Evolutionary conservation across 2,888 invertebrate genomes (phyloP), one percentile per base, ranked within the genome.

Genomic region (Metopia argyrocephala): DNA sequence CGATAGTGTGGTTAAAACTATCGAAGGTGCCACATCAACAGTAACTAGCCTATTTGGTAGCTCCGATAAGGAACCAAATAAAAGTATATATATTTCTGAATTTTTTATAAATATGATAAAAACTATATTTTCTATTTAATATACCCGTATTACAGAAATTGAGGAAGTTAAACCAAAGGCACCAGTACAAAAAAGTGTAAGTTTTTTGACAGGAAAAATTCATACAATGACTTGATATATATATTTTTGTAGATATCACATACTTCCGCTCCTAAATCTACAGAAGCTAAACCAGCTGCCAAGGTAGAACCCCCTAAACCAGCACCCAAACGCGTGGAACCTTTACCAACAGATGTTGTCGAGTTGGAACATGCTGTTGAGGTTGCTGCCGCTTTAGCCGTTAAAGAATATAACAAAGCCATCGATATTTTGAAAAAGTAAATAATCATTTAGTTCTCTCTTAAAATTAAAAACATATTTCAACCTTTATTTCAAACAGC

Each of bases 361-460:
- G 93, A 93, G 52, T 86, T 94, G 15, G 94, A 94, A 86, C 91
- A 90, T 78, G 91, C 91, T 83, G 92, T 93, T 27, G 92, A 92
- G 69, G 86, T 91, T 76, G 90, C 92, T 6, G 93, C 93, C 4
- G 91, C 93, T 66, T 91, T 92, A 21, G 95, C 95, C 1, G 92
- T 95, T 5, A 92, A 93, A 85, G 93, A 93, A 76, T 96, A 93
- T 86, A 93, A 93, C 78, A 90, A 91, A 81, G 95, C 95, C 0
- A 91, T 93, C 0, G 90, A 91, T 68, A 91, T 92, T 50, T 91
- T 94, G 50, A 91, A 92, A 78, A 91, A 83, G 90, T 90, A 79
- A 71, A 82, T 78, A 46, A 21, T 18, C 18, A 18, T 9, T 54
- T 12, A 15, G 0, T n/a, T 48, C 9, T 12, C 38, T 28, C 50